Conservation (phyloP, 2,797 vertebrate genomes). For the Nyctalus aviator region DNA sequence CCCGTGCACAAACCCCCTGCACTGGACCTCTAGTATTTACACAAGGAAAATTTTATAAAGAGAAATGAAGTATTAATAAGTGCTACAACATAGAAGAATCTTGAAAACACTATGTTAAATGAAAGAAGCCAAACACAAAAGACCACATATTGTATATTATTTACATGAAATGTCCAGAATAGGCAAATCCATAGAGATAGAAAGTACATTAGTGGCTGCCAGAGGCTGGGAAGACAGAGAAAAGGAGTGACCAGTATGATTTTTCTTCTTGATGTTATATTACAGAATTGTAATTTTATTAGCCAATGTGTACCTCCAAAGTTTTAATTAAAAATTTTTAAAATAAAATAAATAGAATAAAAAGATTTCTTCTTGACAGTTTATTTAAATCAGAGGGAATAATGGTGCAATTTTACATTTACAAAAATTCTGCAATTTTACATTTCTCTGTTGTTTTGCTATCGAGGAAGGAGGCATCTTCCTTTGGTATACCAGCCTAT, state of each 20-base stretch:
- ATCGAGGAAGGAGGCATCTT: conserved; percentile 59
- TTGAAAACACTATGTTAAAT: conserved; percentile 12
- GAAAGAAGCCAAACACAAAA: neutral
- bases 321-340: neutral
- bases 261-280: conserved; percentile 20
- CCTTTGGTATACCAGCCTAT: conserved; percentile 11
- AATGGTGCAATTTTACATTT: conserved; percentile 40
- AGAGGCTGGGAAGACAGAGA: neutral
- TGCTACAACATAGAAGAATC: too few relatives aligned
- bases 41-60: neutral
- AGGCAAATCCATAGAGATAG: neutral
- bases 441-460: conserved; percentile 41
- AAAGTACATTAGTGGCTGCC: neutral
- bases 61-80: neutral
- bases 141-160: neutral
- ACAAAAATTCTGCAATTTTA: too few relatives aligned
- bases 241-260: neutral
- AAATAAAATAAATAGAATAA: neutral
- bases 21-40: neutral
- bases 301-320: neutral
- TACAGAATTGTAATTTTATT: neutral
- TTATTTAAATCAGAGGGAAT: conserved; percentile 44
- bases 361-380: conserved; percentile 37
- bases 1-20: too few relatives aligned
- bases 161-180: neutral